phyloP scores from a whole-genome alignment of 2,113 vertebrate genomes.

The Lophotis ruficrista region DNA sequence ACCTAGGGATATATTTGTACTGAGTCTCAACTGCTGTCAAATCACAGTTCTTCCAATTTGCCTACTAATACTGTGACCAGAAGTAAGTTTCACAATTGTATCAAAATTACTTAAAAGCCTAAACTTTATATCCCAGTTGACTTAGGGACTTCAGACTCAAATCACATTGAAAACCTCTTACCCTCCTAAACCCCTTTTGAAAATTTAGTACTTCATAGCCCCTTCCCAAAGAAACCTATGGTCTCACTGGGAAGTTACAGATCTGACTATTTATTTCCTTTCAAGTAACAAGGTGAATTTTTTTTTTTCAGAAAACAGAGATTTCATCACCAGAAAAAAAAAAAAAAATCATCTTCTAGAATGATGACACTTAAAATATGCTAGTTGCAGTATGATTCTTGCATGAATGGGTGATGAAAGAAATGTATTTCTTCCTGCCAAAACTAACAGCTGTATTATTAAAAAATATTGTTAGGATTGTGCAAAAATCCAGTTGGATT shows the following conservation, averaged over 20 bases:
- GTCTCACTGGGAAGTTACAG: background rate
- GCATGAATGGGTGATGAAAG: background rate
- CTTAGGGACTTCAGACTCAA: background rate
- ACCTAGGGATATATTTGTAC: background rate
- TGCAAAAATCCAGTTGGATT: slow-evolving; percentile 57
- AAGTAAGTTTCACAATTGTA: background rate
- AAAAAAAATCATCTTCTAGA: background rate
- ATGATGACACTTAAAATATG: background rate
- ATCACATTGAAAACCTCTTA: background rate
- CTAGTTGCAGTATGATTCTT: background rate
- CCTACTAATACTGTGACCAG: background rate
- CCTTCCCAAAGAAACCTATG: background rate
- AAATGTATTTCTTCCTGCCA: slow-evolving; percentile 42
- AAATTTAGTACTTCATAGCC: background rate
- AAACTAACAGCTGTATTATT: slow-evolving; percentile 57
- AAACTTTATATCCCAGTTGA: background rate
- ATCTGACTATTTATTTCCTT: background rate
- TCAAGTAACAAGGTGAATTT: background rate
- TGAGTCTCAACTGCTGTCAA: background rate
- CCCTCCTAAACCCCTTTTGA: background rate
- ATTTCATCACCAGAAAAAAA: background rate
- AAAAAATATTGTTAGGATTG: slow-evolving; percentile 56
- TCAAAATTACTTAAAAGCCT: background rate
- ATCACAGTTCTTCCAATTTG: background rate
- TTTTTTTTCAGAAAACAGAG: background rate